These are phyloP conservation scores for Anoura caudifer DNA, from an alignment of 2,113 vertebrate genomes.

Conservation along the genomic window DNA sequence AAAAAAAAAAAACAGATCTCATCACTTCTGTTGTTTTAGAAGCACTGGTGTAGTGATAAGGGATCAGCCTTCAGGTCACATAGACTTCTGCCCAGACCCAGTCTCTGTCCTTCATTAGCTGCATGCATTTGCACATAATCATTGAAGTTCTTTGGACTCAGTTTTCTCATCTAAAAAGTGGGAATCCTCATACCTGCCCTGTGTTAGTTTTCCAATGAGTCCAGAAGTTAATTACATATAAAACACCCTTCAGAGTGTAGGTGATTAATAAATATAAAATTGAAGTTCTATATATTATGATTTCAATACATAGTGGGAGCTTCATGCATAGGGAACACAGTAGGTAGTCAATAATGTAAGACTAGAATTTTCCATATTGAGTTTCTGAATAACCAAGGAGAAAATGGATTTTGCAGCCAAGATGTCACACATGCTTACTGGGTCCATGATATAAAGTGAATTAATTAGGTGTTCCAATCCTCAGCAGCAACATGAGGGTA, in stretches of 20 bases:
- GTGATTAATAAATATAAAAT: background rate
- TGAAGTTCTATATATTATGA: background rate
- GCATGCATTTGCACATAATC: accelerated
- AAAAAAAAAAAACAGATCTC: accelerated
- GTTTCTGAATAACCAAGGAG: background rate
- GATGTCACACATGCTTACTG: background rate
- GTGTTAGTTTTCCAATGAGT: background rate
- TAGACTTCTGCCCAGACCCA: background rate
- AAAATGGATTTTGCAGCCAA: background rate
- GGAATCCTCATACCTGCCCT: background rate
- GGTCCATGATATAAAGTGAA: background rate
- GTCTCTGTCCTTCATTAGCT: background rate
- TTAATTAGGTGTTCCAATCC: background rate
- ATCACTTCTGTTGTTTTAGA: background rate
- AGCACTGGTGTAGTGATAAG: background rate
- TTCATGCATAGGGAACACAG: background rate
- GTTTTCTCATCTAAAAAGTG: background rate
- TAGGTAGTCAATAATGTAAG: background rate
- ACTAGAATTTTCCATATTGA: background rate
- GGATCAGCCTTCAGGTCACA: background rate
- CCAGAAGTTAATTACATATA: background rate
- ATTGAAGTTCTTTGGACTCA: background rate
- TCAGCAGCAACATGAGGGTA: background rate
- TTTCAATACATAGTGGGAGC: background rate
- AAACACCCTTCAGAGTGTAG: background rate